phyloP scores from a whole-genome alignment of 2,797 vertebrate genomes.

The Rhincodon typus region DNA sequence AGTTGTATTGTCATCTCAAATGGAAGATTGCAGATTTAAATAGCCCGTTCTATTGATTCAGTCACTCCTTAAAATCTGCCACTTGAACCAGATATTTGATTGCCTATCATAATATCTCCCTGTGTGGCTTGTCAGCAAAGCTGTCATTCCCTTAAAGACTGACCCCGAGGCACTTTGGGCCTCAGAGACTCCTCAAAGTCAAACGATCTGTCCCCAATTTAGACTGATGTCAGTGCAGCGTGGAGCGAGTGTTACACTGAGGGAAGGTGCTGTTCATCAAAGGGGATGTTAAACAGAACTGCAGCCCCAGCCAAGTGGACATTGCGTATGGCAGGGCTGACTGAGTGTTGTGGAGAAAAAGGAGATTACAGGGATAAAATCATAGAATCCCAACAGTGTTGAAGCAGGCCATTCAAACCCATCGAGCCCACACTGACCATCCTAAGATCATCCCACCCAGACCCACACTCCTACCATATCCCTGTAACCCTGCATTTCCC shows the following conservation, averaged over 20 bases:
- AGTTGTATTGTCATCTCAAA: neutral
- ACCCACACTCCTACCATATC: too few species aligned
- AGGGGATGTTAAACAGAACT: neutral
- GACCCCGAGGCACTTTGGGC: too few species aligned
- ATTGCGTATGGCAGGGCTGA: neutral
- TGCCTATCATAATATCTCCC: neutral
- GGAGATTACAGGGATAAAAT: too few species aligned
- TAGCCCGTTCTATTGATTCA: neutral
- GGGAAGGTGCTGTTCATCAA: neutral
- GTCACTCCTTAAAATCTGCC: neutral
- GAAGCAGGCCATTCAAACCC: neutral
- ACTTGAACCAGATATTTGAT: neutral
- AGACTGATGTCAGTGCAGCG: neutral
- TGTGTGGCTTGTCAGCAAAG: too few species aligned
- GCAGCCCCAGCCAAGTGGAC: neutral
- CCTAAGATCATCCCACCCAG: too few species aligned
- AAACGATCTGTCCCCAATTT: neutral
- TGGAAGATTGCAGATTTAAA: neutral
- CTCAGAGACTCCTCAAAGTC: too few species aligned
- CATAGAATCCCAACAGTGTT: too few species aligned
- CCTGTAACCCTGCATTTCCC: too few species aligned
- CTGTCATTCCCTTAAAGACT: too few species aligned
- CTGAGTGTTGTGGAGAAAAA: too few species aligned
- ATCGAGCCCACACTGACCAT: neutral
- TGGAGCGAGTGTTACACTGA: neutral